Percentiles rank a stretch among this genome's conserved stretches.
Conservation (phyloP, 2,888 invertebrate genomes). For the Ferrisia virgata region DNA sequence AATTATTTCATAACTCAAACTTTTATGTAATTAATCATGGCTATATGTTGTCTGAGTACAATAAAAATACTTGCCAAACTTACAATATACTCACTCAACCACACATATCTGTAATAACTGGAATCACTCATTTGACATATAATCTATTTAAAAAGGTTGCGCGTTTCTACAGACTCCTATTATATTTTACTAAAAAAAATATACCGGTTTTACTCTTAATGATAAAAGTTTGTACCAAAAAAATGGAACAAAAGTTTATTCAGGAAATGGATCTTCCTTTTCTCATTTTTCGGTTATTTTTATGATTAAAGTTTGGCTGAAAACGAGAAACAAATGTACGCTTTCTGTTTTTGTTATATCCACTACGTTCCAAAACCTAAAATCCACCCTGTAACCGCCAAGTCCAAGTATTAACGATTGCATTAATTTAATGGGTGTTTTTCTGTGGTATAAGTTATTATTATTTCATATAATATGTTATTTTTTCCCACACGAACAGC, state of each 20-base stretch:
- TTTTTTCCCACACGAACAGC: background rate
- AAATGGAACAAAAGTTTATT: conserved; percentile 35
- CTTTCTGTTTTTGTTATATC: conserved; percentile 27
- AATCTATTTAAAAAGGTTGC: background rate
- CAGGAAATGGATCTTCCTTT: conserved; percentile 40
- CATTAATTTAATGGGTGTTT: conserved; percentile 23
- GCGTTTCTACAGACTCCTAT: background rate
- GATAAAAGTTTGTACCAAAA: conserved; percentile 36
- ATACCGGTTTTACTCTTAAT: conserved; percentile 35
- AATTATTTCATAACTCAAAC: background rate
- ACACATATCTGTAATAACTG: background rate
- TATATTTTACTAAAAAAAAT: conserved; percentile 25
- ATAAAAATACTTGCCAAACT: background rate
- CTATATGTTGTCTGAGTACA: background rate
- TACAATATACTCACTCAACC: background rate
- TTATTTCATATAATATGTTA: background rate
- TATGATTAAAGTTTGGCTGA: conserved; percentile 36
- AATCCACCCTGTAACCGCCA: background rate
- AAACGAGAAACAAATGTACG: conserved; percentile 29
- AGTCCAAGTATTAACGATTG: conserved; percentile 21
- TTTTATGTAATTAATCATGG: background rate
- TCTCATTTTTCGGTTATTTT: conserved; percentile 39
- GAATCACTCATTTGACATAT: conserved; percentile 11
- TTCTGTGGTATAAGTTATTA: background rate
- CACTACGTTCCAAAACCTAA: background rate